Base-by-base conservation (phyloP, 2,797 vertebrate genomes). In the Chelmon rostratus region DNA sequence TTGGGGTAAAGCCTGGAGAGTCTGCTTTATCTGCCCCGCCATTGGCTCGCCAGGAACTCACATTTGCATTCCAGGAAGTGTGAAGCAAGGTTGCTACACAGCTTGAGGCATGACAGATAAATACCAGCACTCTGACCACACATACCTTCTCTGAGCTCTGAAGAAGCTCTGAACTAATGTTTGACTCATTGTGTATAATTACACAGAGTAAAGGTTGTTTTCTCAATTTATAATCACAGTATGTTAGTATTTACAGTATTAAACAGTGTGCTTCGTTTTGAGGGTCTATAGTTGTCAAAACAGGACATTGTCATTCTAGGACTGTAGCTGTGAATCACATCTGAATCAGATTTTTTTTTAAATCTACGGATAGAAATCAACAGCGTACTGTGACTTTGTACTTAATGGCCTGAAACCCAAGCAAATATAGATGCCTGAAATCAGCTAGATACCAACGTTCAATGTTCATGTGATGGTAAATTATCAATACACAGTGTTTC, bases 51-150 rank as follows among this genome's bases (percentile, higher is more conserved):
- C 31, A 40, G 28, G 38, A 81, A 76, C 64, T 73, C 25, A 3
- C 23, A 63, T 84, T 65, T 76, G 56, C 76, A 85, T 81, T 68
- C 42, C 59, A 83, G 75, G 46, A 77, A 75, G 69, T 49, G 63
- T 62, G 47, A 71, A 9, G 8, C 49, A 57, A 68, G 67, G 40
- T 40, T 65, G 44, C 19, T 23, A 62, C 73, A 72, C 52, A n/a
- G 74, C 76, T 59, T 1, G 6, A 82, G 63, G 81, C 76, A 16
- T 19, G 47, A 54, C 38, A 7, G 53, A 46, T 57, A 78, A 76
- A 79, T 71, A 52, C 42, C 33, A 21, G 35, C 15, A 28, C 74
- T 21, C 8, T 21, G 66, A 68, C 12, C 6, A 2, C 38, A 61
- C 61, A 64, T 6, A 44, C 19, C 54, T 57, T 10, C 42, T 37